Evolutionary conservation across 2,113 vertebrate genomes (phyloP).

Genomic region (Felis chaus): DNA sequence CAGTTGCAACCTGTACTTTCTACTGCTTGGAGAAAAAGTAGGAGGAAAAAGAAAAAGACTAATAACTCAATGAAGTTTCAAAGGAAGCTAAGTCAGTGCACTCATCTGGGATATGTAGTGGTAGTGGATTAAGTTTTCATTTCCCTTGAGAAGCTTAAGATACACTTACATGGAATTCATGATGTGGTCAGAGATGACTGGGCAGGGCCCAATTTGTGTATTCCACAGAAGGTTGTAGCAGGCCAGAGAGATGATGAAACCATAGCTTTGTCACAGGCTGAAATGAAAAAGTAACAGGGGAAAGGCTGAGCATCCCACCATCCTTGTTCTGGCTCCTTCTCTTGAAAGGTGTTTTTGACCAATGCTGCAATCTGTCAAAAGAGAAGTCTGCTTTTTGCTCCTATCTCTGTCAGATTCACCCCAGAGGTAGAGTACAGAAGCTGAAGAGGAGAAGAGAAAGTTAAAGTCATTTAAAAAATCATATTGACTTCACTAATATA

Average conservation of each 20-base stretch:
- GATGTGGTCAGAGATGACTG: not conserved
- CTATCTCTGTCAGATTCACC: slow-evolving; percentile 3
- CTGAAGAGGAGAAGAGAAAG: slow-evolving; percentile 15
- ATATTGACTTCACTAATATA: slow-evolving; percentile 36
- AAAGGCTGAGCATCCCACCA: not conserved
- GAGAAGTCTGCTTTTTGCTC: not conserved
- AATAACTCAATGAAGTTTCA: not conserved
- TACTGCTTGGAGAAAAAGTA: not conserved
- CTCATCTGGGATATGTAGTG: not conserved
- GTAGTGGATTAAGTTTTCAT: not conserved
- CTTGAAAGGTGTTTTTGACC: slow-evolving; percentile 36
- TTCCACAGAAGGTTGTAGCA: slow-evolving; percentile 15
- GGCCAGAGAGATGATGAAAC: not conserved
- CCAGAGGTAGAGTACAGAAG: slow-evolving; percentile 15
- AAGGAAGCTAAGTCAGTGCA: slow-evolving; percentile 24
- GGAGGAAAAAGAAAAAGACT: slow-evolving; percentile 13
- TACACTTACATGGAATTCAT: slow-evolving; percentile 29
- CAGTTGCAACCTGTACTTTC: slow-evolving; percentile 37
- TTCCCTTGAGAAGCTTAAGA: slow-evolving; percentile 39
- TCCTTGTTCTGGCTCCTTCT: slow-evolving; percentile 38
- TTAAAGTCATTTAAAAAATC: not conserved
- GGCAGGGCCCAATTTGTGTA: not conserved
- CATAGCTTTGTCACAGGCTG: slow-evolving; percentile 13
- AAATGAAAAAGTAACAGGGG: slow-evolving; percentile 56
- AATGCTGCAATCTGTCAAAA: slow-evolving; percentile 15